A percentile compares a stretch with the other conserved stretches of the same genome.
Evolutionary conservation across 1,140 invertebrate species (phyloP).

Genomic region (Thaumatotibia leucotreta): DNA sequence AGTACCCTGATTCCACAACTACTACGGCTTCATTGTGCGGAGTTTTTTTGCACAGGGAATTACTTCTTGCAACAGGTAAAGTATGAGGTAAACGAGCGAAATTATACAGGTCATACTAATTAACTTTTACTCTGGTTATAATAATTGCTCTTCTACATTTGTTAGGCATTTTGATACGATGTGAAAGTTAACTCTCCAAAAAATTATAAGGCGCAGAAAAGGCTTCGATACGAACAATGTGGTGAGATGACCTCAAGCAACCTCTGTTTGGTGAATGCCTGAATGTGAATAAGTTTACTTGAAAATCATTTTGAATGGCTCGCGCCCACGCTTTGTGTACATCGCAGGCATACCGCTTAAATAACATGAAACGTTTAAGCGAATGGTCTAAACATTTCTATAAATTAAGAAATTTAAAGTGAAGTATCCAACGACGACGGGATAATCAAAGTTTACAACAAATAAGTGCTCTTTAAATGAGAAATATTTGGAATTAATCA

Average conservation of each 20-base stretch:
- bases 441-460: background rate
- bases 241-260: background rate
- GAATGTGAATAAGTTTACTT: background rate
- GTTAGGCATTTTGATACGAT: no score
- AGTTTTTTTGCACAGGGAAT: conserved; percentile 18
- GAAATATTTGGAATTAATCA: background rate
- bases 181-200: background rate
- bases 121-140: no score
- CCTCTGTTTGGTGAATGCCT: background rate
- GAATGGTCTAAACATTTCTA: no score
- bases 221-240: background rate
- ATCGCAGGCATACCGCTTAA: background rate
- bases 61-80: no score
- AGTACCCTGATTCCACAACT: conserved; percentile 20
- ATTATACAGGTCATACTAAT: no score
- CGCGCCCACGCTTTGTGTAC: background rate
- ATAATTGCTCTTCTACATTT: no score
- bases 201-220: background rate
- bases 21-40: conserved; percentile 25
- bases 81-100: no score
- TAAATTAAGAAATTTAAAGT: no score
- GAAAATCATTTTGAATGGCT: background rate
- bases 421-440: background rate
- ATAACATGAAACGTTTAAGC: background rate
- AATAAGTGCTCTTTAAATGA: background rate